A percentile compares a stretch with the other conserved stretches of the same genome.
Evolutionary conservation across 1,140 invertebrate species (phyloP).

Genomic region (Diachasmimorpha longicaudata): DNA sequence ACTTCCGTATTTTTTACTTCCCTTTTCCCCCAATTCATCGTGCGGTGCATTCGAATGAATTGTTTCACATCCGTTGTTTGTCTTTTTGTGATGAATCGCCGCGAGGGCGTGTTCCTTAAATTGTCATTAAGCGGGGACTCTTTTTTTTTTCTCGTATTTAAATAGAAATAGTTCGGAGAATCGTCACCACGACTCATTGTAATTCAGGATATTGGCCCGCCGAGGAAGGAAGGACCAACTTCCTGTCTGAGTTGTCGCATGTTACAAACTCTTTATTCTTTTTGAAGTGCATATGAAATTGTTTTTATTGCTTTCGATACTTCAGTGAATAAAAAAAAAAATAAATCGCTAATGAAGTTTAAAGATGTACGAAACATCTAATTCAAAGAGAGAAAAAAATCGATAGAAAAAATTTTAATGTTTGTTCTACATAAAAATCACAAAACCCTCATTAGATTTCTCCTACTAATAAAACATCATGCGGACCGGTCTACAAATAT

Average conservation of each 20-base stretch:
- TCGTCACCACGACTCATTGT: slow-evolving; percentile 43
- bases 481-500: background rate
- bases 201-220: slow-evolving; percentile 55
- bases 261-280: slow-evolving; percentile 14
- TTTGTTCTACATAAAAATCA: background rate
- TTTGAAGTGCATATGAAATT: background rate
- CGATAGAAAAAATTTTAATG: background rate
- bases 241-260: slow-evolving; percentile 43
- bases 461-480: background rate
- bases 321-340: too few species aligned
- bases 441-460: background rate
- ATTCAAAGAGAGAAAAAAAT: background rate
- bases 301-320: too few species aligned
- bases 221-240: slow-evolving; percentile 50
- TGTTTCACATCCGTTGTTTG: background rate
- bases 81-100: background rate
- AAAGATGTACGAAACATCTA: too few species aligned
- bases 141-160: slow-evolving; percentile 23
- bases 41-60: background rate
- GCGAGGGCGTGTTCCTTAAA: background rate
- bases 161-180: slow-evolving; percentile 51
- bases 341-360: too few species aligned
- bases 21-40: background rate
- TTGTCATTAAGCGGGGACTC: background rate
- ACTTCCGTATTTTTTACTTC: background rate